Conservation (phyloP, 2,888 invertebrate species). For the Lottia scabra region DNA sequence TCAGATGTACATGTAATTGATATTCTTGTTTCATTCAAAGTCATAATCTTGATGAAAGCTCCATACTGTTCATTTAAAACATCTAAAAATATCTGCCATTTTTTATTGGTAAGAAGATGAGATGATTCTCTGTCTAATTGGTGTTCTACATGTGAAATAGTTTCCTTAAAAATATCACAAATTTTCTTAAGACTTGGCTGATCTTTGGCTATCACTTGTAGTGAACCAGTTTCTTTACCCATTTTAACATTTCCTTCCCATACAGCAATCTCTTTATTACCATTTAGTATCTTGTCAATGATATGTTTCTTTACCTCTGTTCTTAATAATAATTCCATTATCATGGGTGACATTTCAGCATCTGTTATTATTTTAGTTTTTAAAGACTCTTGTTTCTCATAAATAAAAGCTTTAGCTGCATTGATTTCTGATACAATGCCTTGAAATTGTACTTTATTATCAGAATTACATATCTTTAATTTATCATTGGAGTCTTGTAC, state of each 20-base stretch:
- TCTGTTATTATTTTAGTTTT: neutral
- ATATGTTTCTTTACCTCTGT: neutral
- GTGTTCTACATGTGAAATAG: neutral
- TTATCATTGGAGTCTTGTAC: neutral
- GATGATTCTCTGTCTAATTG: neutral
- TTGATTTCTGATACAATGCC: slow-evolving; percentile 14
- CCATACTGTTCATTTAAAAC: neutral
- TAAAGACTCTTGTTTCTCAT: neutral
- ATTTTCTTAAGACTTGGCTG: slow-evolving; percentile 7
- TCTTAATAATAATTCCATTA: slow-evolving; percentile 9
- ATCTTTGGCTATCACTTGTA: neutral
- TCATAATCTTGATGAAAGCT: neutral
- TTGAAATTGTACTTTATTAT: slow-evolving; percentile 5
- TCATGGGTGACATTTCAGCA: neutral
- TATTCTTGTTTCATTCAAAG: neutral
- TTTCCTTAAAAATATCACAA: neutral
- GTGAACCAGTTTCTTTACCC: neutral
- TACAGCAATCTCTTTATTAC: slow-evolving; percentile 5
- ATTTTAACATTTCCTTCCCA: slow-evolving; percentile 5
- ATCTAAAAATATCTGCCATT: neutral
- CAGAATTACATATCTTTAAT: neutral
- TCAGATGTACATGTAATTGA: neutral
- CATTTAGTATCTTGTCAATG: slow-evolving; percentile 7
- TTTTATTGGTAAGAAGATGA: neutral
- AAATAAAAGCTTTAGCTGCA: slow-evolving; percentile 8